phyloP scores from a whole-genome alignment of 2,888 invertebrate species.

The Empis stercorea region DNA sequence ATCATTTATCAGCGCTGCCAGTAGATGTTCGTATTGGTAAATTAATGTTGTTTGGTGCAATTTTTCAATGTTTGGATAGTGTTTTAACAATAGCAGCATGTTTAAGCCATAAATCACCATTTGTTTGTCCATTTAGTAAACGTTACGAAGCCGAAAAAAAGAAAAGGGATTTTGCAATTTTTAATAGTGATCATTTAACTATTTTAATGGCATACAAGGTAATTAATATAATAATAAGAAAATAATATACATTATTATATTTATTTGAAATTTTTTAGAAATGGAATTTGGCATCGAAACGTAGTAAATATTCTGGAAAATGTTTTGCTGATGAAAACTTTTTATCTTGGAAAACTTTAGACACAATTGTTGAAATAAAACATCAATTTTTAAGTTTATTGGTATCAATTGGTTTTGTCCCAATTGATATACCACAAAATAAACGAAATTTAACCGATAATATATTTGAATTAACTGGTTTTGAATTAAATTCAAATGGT shows the following conservation, averaged over 20 bases:
- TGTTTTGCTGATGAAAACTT: conserved; percentile 74
- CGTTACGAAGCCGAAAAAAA: conserved; percentile 55
- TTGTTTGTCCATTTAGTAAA: conserved; percentile 61
- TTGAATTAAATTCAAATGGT: conserved; percentile 56
- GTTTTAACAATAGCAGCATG: conserved; percentile 82
- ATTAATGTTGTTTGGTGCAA: conserved; percentile 79
- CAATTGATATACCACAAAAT: conserved; percentile 46
- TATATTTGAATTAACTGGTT: conserved; percentile 48
- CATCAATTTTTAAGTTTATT: conserved; percentile 63
- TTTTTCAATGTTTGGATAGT: conserved; percentile 83
- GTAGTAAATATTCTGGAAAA: conserved; percentile 56
- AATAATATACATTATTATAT: not conserved
- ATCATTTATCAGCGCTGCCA: conserved; percentile 76
- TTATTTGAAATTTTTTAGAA: not conserved
- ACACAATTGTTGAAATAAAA: conserved; percentile 78
- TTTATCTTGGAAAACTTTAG: conserved; percentile 66
- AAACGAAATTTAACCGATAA: conserved; percentile 43
- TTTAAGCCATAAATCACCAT: conserved; percentile 66
- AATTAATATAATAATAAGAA: conserved; percentile 1
- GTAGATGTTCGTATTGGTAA: conserved; percentile 89
- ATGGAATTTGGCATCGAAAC: conserved; percentile 63
- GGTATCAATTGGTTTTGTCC: conserved; percentile 66
- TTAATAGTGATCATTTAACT: conserved; percentile 81
- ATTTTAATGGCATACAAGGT: conserved; percentile 74
- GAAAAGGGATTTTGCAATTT: conserved; percentile 60